Evolutionary conservation across 1,140 invertebrate species (phyloP), one percentile per base, ranked within the genome.

Genomic region (Heliothis virescens): DNA sequence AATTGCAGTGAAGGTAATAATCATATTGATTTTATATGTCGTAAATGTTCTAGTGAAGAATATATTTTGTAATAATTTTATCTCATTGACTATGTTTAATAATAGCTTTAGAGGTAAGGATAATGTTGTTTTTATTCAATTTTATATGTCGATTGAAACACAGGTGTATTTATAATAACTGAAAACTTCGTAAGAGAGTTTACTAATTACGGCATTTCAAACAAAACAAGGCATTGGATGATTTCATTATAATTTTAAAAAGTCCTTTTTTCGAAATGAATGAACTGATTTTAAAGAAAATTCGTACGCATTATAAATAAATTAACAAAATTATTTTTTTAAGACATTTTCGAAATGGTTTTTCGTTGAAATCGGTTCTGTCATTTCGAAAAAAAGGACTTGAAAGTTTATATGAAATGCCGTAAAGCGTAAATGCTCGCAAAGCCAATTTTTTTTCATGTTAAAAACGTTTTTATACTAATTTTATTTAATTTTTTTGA

Each of bases 1-100:
- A 53, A 53, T 53, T 53, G 52, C 52, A 53, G 52, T 53, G 52
- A 53, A 53, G 52, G 52, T 53, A 53, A 53, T 53, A 53, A 53
- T 53, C 52, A 53, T 53, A 53, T 53, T 53, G 13, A 53, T 53
- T 53, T 53, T 53, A 53, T 53, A 15, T 53, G 52, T 53, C 52
- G 52, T 53, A 53, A 53, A 53, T 53, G 52, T 53, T 53, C 1
- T 53, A 13, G 52, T 53, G 52, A 53, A 53, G 52, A 53, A 53
- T 53, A 53, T 53, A 53, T 53, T 13, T 53, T 53, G 52, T 53
- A 53, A 15, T 53, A 53, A 53, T 53, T 53, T 12, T 9, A 53
- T 53, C 52, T 53, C 10, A 53, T 53, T 53, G 52, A 53, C 52
- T 53, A 53, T 53, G 52, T 53, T 53, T 53, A 53, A 53, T 53